Evolutionary conservation across 92 coral and sea anemone genomes (phyloP), one percentile per base, ranked within the genome.

Genomic region (Epizoanthus fatuus): DNA sequence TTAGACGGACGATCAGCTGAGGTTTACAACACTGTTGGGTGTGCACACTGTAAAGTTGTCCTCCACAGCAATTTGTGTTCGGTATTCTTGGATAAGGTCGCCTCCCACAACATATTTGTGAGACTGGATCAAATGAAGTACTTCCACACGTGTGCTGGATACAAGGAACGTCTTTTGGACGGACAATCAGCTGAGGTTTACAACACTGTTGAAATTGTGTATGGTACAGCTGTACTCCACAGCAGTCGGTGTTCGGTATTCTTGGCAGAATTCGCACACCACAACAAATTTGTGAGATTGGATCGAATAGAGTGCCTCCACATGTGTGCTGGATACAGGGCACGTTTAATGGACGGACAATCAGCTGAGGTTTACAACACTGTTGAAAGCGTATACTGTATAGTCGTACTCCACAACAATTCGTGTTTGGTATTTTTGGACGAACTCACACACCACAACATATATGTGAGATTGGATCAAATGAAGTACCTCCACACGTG

Each of bases 251-350:
- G 20, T 17, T 38, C 8, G 17, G 56, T 19, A 17, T n/a, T 40
- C 40, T 42, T n/a, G 8, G 69, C 5, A 58, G 45, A 77, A 40
- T 59, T 5, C 16, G 32, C 45, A 35, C 29, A 10, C 70, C 70
- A n/a, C 82, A 77, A 11, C 82, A 77, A 0, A 77, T 77, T 59
- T 77, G 82, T 9, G n/a, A 55, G 17, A 40, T 15, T 40, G 70
- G 82, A 39, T 60, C 47, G 29, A 40, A 76, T 5, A 15, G 39
- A 16, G 16, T 49, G 0, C 19, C 16, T 19, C 68, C 69, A 42
- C 81, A 58, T 37, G 17, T 40, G 22, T 44, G 51, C 8, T 45
- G 51, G 10, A 9, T 59, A 15, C 69, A 75, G 8, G 69, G 82
- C 13, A 16, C 7, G 37, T 40, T 77, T 17, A 9, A 60, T n/a